phyloP scores from a whole-genome alignment of 2,797 vertebrate species.

The Enteromius unitaeniatus region DNA sequence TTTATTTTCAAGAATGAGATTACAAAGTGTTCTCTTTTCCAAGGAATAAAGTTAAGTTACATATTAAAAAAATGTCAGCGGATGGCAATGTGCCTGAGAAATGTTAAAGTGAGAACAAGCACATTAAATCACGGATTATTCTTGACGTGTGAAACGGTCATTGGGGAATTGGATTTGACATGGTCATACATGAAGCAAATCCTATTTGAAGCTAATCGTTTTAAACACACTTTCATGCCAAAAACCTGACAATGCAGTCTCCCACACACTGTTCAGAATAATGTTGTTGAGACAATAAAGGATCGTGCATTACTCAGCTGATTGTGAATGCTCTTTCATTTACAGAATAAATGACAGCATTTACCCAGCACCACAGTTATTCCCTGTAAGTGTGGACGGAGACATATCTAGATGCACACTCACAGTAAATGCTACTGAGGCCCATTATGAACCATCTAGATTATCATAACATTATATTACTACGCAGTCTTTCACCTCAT shows the following conservation, averaged over 20 bases:
- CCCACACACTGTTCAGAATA: slow-evolving; percentile 38
- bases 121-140: slow-evolving; percentile 56
- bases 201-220: slow-evolving; percentile 49
- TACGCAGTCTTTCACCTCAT: slow-evolving; percentile 35
- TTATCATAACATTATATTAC: slow-evolving; percentile 36
- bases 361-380: slow-evolving; percentile 6
- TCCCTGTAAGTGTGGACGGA: slow-evolving; percentile 8
- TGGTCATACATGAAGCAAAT: slow-evolving; percentile 44
- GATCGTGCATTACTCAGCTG: slow-evolving; percentile 31
- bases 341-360: slow-evolving; percentile 27
- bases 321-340: slow-evolving; percentile 22
- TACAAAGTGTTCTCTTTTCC: slow-evolving; percentile 59
- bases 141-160: slow-evolving; percentile 44
- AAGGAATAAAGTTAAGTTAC: slow-evolving; percentile 55
- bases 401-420: slow-evolving; percentile 12
- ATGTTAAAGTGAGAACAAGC: slow-evolving; percentile 58
- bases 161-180: slow-evolving; percentile 49
- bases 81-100: slow-evolving; percentile 53
- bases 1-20: slow-evolving; percentile 16
- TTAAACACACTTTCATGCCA: slow-evolving; percentile 41
- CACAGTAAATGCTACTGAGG: slow-evolving; percentile 37
- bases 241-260: slow-evolving; percentile 41
- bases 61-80: slow-evolving; percentile 57
- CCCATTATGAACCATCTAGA: slow-evolving; percentile 29
- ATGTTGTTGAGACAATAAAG: slow-evolving; percentile 42